phyloP scores from a whole-genome alignment of 2,888 invertebrate species.

The Xestobium rufovillosum region DNA sequence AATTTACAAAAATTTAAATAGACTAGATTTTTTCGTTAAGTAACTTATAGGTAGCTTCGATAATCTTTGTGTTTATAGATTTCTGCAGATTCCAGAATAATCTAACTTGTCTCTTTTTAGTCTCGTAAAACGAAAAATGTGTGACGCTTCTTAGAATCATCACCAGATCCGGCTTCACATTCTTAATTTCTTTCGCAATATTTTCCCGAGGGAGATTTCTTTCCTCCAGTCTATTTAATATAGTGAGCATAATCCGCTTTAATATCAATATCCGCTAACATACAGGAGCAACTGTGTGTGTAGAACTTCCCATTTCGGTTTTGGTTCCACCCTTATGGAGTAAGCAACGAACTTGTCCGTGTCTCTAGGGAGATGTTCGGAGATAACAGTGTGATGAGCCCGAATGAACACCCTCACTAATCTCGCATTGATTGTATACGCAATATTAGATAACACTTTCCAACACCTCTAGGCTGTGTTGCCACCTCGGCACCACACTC shows the following conservation, averaged over 20 bases:
- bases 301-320: background rate
- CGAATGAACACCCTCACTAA: constrained; percentile 40
- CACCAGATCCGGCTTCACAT: too few relatives aligned
- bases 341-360: constrained; percentile 15
- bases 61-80: too few relatives aligned
- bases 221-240: constrained; percentile 4
- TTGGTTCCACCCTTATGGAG: background rate
- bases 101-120: too few relatives aligned
- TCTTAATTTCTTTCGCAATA: constrained; percentile 2
- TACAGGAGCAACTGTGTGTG: constrained; percentile 23
- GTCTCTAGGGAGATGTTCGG: constrained; percentile 37
- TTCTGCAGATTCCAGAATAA: too few relatives aligned
- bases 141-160: too few relatives aligned
- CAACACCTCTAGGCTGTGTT: constrained; percentile 25
- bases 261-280: constrained; percentile 38
- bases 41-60: too few relatives aligned
- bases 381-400: constrained; percentile 37
- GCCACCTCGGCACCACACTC: too few relatives aligned
- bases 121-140: too few relatives aligned
- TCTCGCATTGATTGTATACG: constrained; percentile 43
- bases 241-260: constrained; percentile 21
- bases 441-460: constrained; percentile 43
- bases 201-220: constrained; percentile 1
- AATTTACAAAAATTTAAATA: too few relatives aligned
- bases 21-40: too few relatives aligned